Evolutionary conservation across 2,113 vertebrate species (phyloP), one percentile per base, ranked within the genome.

Genomic region (Melanotaenia duboulayi): DNA sequence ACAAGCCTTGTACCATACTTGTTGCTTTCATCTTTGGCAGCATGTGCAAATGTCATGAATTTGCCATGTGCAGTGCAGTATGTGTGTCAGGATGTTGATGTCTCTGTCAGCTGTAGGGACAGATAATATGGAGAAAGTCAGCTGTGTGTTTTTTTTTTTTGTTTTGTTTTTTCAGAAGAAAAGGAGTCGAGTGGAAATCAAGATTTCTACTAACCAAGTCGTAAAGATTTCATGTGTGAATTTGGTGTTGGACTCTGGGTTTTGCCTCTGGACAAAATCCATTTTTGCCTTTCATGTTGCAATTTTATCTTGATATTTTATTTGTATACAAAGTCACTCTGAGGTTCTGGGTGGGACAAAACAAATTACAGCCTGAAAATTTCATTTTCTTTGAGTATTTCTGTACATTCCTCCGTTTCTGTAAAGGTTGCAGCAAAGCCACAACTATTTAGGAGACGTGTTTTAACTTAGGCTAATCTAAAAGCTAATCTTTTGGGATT

Each of bases 41-140:
- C 71, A 35, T 72, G 73, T 78, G 88, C 57, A 76, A 57, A 81
- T 72, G 80, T 87, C 85, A 89, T 83, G 80, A 84, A 86, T 90
- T 81, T 83, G 74, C 62, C 70, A 68, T 74, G 74, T 80, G 76
- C 62, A 68, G 58, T 75, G 49, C 7, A 7, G 8, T 40, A 71
- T 56, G 58, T 77, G 56, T 84, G 71, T 79, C 68, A 79, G 63
- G 63, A 65, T 64, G 82, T 52, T 78, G 81, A 85, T 74, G 66
- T 74, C 78, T 86, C 49, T 77, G 62, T 89, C 67, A 66, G 50
- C 60, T 55, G 69, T 39, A 42, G 65, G 24, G 61, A 11, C 67
- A 46, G 72, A 80, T 71, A 87, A 57, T 46, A 62, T 6, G 9
- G 0, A 44, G 10, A 40, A 64, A 61, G 19, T 68, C 56, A 66